Conservation (phyloP, 2,888 invertebrate species). For the Choristoneura rosaceana region DNA sequence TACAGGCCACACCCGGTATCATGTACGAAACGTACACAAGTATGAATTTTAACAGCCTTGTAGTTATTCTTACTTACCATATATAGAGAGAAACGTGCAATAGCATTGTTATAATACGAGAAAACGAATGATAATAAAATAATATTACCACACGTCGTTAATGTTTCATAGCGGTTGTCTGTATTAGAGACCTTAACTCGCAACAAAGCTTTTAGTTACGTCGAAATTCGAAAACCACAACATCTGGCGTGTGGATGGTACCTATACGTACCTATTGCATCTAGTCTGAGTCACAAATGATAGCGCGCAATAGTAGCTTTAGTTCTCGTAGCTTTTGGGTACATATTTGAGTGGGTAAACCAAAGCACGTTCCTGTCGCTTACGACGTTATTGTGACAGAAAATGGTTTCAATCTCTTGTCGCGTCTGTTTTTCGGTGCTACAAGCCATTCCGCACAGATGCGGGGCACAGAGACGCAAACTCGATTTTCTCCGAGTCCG, state of each 20-base stretch:
- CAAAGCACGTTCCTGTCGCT: conserved; percentile 54
- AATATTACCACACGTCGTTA: conserved; percentile 34
- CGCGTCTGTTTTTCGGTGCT: conserved; percentile 70
- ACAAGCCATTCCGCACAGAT: conserved; percentile 77
- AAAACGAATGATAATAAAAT: conserved; percentile 15
- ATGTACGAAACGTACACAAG: no score
- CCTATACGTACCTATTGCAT: conserved; percentile 68
- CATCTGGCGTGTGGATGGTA: conserved; percentile 76
- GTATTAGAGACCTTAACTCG: conserved; percentile 62
- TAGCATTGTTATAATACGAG: no score
- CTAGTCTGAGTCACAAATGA: conserved; percentile 62
- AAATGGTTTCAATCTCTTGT: conserved; percentile 79
- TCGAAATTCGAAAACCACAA: conserved; percentile 80
- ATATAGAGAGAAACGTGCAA: no score
- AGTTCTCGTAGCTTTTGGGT: conserved; percentile 48
- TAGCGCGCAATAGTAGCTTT: conserved; percentile 47
- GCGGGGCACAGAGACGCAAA: conserved; percentile 69
- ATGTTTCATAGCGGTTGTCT: conserved; percentile 39
- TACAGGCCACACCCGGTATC: no score
- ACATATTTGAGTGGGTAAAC: conserved; percentile 48
- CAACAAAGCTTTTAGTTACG: conserved; percentile 76
- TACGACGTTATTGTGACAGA: conserved; percentile 61
- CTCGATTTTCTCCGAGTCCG: conserved; percentile 68
- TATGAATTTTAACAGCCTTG: no score
- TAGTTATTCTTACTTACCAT: no score